Evolutionary conservation across 2,797 vertebrate genomes (phyloP).

Genomic region (Myoxocephalus aenaeus): DNA sequence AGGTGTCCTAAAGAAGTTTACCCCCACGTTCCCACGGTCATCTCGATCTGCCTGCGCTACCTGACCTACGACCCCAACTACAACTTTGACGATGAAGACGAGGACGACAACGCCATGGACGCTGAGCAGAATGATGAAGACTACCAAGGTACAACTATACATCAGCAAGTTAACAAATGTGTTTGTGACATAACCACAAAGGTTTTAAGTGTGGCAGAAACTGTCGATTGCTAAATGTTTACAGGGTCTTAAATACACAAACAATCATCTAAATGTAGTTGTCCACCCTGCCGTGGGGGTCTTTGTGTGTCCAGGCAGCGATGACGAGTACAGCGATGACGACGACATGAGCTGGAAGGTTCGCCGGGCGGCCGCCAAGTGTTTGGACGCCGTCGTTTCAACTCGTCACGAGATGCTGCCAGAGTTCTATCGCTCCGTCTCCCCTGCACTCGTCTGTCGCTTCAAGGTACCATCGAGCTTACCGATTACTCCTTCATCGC

Average conservation of each 20-base stretch:
- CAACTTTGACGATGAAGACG: slow-evolving; percentile 99
- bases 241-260: neutral
- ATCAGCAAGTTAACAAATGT: too few relatives aligned
- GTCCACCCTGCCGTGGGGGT: neutral
- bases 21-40: slow-evolving; percentile 97
- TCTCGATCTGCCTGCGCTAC: slow-evolving; percentile 98
- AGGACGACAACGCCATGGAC: slow-evolving; percentile 99
- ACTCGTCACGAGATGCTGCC: slow-evolving; percentile 99
- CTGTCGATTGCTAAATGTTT: neutral
- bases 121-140: slow-evolving; percentile 97
- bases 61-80: slow-evolving; percentile 99
- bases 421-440: slow-evolving; percentile 97
- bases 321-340: slow-evolving; percentile 99
- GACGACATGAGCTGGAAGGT: slow-evolving; percentile 99
- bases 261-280: neutral
- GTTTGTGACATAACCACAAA: too few relatives aligned
- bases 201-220: too few relatives aligned
- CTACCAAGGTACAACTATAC: slow-evolving; percentile 90
- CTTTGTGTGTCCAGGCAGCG: slow-evolving; percentile 75
- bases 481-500: neutral
- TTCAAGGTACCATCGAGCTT: slow-evolving; percentile 86
- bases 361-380: slow-evolving; percentile 96
- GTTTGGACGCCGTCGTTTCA: slow-evolving; percentile 96
- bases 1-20: slow-evolving; percentile 96
- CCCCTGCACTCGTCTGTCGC: slow-evolving; percentile 95